Conservation (phyloP, 2,797 vertebrate species). For the Siniperca scherzeri region DNA sequence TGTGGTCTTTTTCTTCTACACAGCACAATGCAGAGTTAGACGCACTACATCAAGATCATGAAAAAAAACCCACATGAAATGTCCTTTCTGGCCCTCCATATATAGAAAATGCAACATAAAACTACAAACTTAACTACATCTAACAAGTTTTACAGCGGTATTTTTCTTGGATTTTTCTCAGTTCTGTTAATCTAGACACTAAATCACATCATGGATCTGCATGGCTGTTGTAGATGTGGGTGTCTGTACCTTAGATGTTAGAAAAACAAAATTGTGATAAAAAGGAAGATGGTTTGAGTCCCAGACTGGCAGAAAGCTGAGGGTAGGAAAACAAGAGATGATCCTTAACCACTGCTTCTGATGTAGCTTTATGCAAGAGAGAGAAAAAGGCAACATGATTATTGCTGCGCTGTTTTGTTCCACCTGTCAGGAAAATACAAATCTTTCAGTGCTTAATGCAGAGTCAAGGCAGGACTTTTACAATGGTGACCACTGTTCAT, state of each 20-base stretch:
- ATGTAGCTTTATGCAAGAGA: no score
- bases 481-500: slow-evolving; percentile 39
- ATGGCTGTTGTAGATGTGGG: not conserved
- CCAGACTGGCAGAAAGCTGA: not conserved
- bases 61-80: not conserved
- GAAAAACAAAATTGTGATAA: not conserved
- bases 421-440: not conserved
- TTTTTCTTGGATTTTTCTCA: not conserved
- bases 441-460: not conserved
- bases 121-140: not conserved
- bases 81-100: not conserved
- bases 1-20: no score
- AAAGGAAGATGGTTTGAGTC: not conserved
- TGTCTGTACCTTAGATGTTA: no score
- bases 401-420: not conserved
- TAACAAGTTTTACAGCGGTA: not conserved
- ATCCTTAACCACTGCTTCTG: not conserved
- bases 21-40: no score
- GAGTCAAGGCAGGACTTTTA: not conserved
- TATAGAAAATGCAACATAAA: not conserved
- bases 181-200: not conserved
- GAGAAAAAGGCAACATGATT: not conserved
- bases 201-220: not conserved
- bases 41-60: not conserved
- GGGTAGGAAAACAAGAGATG: not conserved